Evolutionary conservation across 2,888 invertebrate species (phyloP).

Genomic region (Frankliniella fusca): DNA sequence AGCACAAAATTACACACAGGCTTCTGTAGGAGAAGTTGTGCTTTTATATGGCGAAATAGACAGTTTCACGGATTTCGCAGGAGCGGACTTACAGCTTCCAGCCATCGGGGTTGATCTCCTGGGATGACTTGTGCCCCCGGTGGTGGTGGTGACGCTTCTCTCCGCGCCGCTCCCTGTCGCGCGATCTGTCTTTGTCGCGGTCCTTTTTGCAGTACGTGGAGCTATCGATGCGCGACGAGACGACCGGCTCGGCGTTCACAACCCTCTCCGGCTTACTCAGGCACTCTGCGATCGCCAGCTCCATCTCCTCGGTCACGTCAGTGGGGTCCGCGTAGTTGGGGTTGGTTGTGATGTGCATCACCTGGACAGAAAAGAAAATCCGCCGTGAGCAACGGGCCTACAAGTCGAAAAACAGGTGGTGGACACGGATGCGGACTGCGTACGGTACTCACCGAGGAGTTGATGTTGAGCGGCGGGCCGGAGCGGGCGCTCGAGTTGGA

Average conservation of each 20-base stretch:
- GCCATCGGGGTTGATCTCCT: neutral
- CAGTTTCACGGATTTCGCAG: no score
- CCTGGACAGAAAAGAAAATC: neutral
- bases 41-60: no score
- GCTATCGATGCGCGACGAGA: conserved; percentile 54
- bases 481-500: conserved; percentile 33
- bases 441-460: conserved; percentile 34
- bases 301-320: conserved; percentile 47
- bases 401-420: neutral
- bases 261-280: conserved; percentile 36
- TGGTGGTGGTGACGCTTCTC: conserved; percentile 19
- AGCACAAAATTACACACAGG: no score
- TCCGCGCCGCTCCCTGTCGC: neutral
- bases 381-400: neutral
- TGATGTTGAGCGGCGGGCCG: conserved; percentile 18
- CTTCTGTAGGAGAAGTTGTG: no score
- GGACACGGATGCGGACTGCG: neutral
- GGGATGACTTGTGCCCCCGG: neutral
- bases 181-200: conserved; percentile 37
- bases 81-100: neutral
- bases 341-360: conserved; percentile 72
- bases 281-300: conserved; percentile 52
- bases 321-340: conserved; percentile 64
- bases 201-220: conserved; percentile 69
- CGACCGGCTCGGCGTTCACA: conserved; percentile 39